Base-by-base conservation (phyloP, 2,888 invertebrate genomes). In the Yponomeuta plumbellus region DNA sequence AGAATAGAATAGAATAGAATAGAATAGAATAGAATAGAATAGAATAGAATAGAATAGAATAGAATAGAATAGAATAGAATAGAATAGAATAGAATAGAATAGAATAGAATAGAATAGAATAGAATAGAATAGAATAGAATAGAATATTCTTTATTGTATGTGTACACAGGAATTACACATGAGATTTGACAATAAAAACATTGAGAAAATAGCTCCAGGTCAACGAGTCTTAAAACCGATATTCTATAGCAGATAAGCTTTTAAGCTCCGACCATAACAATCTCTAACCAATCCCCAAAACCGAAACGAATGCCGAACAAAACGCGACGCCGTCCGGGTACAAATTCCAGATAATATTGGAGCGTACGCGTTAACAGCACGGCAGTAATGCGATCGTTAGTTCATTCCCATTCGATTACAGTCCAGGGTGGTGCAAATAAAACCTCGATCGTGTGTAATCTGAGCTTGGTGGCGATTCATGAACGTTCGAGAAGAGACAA, bases 351-450 rank as follows among this genome's bases (percentile, higher is more conserved):
- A 62, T 62, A 62, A 34, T 62, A 62, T 62, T 39, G 26, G 39
- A 34, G 52, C 22, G 57, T 23, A 57, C 23, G 22, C 39, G 57
- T 23, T 66, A 68, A 59, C 65, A 66, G 66, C 20, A 66, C 68
- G 64, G 61, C 64, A 64, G 67, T 67, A 68, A 67, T 67, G 64
- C 62, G 67, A 66, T 62, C 67, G 67, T 67, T 69, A 65, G 67
- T 69, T 65, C 66, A 67, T 68, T 67, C 66, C 22, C 68, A 68
- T 69, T 69, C 69, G 68, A 69, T 69, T 68, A 69, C 68, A 40
- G 66, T 65, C 64, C 59, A 21, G 39, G 66, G 64, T 64, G 62
- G 66, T 57, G 65, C 67, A 69, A 67, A 67, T 67, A 68, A 68
- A 68, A 67, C 65, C 67, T 20, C 61, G 40, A 52, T 64, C 23